phyloP scores from a whole-genome alignment of 2,888 invertebrate species.

The Ichneumoninae sp. region DNA sequence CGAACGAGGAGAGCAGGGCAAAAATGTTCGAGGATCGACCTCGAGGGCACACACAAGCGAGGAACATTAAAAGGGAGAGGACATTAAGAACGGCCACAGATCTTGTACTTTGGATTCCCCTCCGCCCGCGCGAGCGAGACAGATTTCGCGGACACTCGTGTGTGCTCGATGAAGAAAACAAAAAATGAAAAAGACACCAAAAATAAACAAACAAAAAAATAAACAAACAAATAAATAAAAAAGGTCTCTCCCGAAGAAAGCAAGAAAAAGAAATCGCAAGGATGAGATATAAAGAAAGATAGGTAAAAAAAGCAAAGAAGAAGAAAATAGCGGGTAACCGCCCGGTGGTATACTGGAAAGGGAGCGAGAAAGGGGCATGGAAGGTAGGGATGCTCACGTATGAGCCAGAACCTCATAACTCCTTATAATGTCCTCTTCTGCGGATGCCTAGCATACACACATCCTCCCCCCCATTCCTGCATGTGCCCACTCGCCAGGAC shows the following conservation, averaged over 20 bases:
- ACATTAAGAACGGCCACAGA: slow-evolving; percentile 83
- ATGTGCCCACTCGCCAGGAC: slow-evolving; percentile 76
- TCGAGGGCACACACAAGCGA: slow-evolving; percentile 79
- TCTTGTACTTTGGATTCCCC: slow-evolving; percentile 81
- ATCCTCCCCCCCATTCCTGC: slow-evolving; percentile 73
- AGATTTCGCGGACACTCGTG: slow-evolving; percentile 63
- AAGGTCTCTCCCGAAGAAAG: not conserved
- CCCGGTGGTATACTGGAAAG: slow-evolving; percentile 51
- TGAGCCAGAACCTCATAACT: slow-evolving; percentile 84
- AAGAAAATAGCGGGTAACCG: slow-evolving; percentile 52
- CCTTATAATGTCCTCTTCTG: slow-evolving; percentile 84
- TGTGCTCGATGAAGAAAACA: slow-evolving; percentile 38
- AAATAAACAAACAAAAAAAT: not conserved
- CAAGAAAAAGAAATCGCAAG: slow-evolving; percentile 2
- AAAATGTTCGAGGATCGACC: slow-evolving; percentile 82
- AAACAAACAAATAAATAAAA: not conserved
- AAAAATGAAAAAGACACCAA: not conserved
- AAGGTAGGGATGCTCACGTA: slow-evolving; percentile 81
- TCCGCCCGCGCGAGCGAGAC: slow-evolving; percentile 67
- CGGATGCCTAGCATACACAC: slow-evolving; percentile 82
- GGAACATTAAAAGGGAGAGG: slow-evolving; percentile 83
- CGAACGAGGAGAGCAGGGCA: slow-evolving; percentile 72
- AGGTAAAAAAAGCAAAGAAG: slow-evolving; percentile 51
- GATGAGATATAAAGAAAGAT: slow-evolving; percentile 33
- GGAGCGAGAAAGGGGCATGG: slow-evolving; percentile 43